These are phyloP conservation scores for Rhinolophus sinicus DNA, from an alignment of 2,113 vertebrate species.

Conservation along the genomic window DNA sequence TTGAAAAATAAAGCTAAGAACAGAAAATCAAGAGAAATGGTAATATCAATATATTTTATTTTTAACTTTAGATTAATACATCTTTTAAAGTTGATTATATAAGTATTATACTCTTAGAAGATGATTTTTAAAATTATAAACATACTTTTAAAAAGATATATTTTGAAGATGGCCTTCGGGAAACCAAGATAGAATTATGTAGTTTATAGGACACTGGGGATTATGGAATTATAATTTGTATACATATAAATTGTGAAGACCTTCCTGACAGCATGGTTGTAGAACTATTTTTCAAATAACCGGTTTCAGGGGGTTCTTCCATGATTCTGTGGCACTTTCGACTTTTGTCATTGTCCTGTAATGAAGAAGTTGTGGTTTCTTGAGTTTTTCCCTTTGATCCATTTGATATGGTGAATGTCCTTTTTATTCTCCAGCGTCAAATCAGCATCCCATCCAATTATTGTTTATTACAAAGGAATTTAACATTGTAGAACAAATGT, in stretches of 20 bases:
- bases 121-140: background rate
- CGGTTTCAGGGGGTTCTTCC: background rate
- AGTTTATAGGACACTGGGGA: background rate
- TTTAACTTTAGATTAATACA: slow-evolving; percentile 24
- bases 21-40: background rate
- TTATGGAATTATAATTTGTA: background rate
- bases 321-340: background rate
- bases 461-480: slow-evolving; percentile 29
- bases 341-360: background rate
- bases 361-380: background rate
- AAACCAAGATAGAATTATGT: background rate
- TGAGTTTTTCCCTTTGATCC: background rate
- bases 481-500: background rate
- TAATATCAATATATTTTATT: background rate
- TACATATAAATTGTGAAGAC: background rate
- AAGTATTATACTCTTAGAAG: background rate
- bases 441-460: background rate
- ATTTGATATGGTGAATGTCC: background rate
- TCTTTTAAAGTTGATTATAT: background rate
- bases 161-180: background rate
- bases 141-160: background rate
- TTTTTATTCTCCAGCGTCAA: background rate
- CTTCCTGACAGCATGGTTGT: background rate
- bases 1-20: slow-evolving; percentile 29
- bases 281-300: background rate